Percentiles rank a stretch among this genome's conserved stretches.
phyloP scores from a whole-genome alignment of 2,113 vertebrate species.

The Australoheros scitulus region DNA sequence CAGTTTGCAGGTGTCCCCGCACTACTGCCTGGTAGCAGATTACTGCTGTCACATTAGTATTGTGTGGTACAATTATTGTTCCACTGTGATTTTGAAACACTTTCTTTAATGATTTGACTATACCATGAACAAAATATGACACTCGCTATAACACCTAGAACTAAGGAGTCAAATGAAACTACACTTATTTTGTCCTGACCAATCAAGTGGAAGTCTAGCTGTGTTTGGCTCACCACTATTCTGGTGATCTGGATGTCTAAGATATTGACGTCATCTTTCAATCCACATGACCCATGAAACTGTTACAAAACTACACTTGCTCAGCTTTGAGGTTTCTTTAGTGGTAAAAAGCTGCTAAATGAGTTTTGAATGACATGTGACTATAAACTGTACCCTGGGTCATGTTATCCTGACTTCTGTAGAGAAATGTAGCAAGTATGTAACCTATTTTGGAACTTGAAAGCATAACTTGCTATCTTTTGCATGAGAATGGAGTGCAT shows the following conservation, averaged over 20 bases:
- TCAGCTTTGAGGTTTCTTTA: background rate
- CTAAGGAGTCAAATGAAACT: background rate
- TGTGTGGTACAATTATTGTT: background rate
- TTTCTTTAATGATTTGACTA: background rate
- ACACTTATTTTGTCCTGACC: slow-evolving; percentile 10
- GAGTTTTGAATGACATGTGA: background rate
- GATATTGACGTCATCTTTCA: background rate
- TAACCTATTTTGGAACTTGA: background rate
- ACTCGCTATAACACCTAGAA: background rate
- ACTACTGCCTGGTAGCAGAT: background rate
- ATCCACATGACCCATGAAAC: background rate
- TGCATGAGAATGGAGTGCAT: background rate
- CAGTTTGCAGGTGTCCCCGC: slow-evolving; percentile 44
- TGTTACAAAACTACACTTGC: background rate
- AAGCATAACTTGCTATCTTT: background rate
- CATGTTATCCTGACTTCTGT: background rate
- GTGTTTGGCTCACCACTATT: background rate
- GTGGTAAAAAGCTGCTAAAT: background rate
- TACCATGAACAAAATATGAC: background rate
- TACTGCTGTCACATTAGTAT: background rate
- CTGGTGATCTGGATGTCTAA: slow-evolving; percentile 7
- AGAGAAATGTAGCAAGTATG: background rate
- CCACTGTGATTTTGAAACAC: background rate
- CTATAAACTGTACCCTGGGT: background rate
- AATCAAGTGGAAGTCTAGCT: background rate